Conservation (phyloP, 2,797 vertebrate species). For the Brachymystax lenok region DNA sequence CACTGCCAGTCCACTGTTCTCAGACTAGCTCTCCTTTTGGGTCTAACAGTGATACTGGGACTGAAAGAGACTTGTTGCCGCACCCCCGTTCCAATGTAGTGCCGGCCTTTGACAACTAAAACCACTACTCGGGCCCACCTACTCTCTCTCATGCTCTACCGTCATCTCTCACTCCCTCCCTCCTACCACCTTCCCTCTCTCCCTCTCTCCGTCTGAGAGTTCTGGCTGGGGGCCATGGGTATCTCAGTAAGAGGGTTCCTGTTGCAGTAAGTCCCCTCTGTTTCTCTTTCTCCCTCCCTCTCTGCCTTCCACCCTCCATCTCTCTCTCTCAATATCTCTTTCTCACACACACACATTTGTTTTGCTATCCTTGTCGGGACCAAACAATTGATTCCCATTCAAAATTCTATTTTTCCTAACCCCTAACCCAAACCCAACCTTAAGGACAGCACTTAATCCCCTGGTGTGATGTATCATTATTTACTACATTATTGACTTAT, state of each 20-base stretch:
- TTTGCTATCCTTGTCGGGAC: too few species aligned
- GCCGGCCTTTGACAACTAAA: conserved; percentile 51
- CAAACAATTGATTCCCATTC: too few species aligned
- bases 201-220: conserved; percentile 46
- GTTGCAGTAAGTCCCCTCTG: conserved; percentile 45
- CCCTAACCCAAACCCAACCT: too few species aligned
- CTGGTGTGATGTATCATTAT: too few species aligned
- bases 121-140: background rate
- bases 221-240: conserved; percentile 71
- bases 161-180: too few species aligned
- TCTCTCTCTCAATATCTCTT: background rate
- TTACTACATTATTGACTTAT: too few species aligned
- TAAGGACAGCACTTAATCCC: too few species aligned
- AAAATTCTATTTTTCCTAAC: too few species aligned
- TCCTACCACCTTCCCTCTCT: too few species aligned
- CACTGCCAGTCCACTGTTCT: conserved; percentile 50
- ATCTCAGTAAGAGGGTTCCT: conserved; percentile 74
- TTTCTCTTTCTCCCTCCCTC: conserved; percentile 25
- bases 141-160: background rate
- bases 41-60: background rate
- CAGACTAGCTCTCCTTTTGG: conserved; percentile 19
- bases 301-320: background rate
- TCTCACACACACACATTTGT: background rate
- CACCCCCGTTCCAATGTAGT: conserved; percentile 44
- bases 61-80: background rate